A percentile compares a stretch with the other conserved stretches of the same genome.
Evolutionary conservation across 2,888 invertebrate species (phyloP).

Genomic region (Clistopyga incitator): DNA sequence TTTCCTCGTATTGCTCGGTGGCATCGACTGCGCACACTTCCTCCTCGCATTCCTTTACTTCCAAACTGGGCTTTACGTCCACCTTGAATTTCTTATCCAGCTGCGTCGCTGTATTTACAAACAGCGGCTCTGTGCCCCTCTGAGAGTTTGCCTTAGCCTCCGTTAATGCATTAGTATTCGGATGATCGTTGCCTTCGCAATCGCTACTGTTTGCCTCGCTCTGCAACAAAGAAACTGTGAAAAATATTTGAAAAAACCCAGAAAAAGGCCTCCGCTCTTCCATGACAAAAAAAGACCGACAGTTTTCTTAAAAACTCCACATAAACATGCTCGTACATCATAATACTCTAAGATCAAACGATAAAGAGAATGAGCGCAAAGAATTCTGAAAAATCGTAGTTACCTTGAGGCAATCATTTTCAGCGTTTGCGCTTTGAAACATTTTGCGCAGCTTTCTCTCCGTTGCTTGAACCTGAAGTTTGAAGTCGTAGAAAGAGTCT

Average conservation of each 20-base stretch:
- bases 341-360: too few relatives aligned
- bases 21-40: neutral
- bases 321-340: too few relatives aligned
- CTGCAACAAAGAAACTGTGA: neutral
- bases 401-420: slow-evolving; percentile 25
- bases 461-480: slow-evolving; percentile 78
- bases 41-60: neutral
- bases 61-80: neutral
- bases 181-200: neutral
- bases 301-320: too few relatives aligned
- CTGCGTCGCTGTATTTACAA: slow-evolving; percentile 13
- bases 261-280: too few relatives aligned
- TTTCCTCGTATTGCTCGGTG: neutral
- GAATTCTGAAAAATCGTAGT: neutral
- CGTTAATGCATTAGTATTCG: neutral
- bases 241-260: neutral
- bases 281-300: too few relatives aligned
- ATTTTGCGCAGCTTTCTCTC: slow-evolving; percentile 79
- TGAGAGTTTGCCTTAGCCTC: neutral
- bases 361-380: too few relatives aligned
- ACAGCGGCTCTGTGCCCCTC: neutral
- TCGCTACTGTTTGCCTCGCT: neutral
- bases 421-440: slow-evolving; percentile 68
- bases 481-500: slow-evolving; percentile 79
- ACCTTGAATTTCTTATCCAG: slow-evolving; percentile 1